Evolutionary conservation across 2,797 vertebrate species (phyloP), one percentile per base, ranked within the genome.

Genomic region (Phrynocephalus forsythii): DNA sequence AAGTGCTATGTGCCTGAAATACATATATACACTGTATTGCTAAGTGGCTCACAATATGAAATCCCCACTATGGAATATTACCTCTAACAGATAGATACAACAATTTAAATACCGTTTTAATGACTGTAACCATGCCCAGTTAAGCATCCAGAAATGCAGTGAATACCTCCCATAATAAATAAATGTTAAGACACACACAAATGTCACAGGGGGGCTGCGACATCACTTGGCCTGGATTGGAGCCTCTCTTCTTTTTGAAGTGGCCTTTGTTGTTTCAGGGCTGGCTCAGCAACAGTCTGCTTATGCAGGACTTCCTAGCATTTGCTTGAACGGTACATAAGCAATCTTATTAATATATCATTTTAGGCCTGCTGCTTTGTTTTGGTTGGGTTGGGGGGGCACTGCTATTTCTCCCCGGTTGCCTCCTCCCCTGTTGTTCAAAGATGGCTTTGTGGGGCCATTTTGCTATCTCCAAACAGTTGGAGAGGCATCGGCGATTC

Each of bases 401-500:
- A 16, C 3, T 68, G 30, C 18, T n/a, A 26, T 76, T 80, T 69
- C 18, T 52, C 60, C 60, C 60, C 24, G 15, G 15, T 50, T 56
- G 24, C 28, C 80, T 80, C 26, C 71, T 85, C 76, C 26, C 69
- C n/a, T 68, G 20, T 83, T 56, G 48, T 68, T 79, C 60, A 52
- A 68, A 76, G 30, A 84, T 30, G 76, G 44, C 77, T 56, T 24
- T 80, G 28, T n/a, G 22, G 69, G 56, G 4, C 80, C 60, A 26
- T 79, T 80, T 79, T 68, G 80, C 26, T 75, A 44, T 67, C 76
- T 68, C 30, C 3, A 38, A 73, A 56, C 38, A 66, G 38, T 26
- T 68, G 44, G 68, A 67, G 69, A 89, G 77, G 85, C 5, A 52
- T n/a, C 85, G 56, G n/a, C 68, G 44, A 67, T 83, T 82, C 56